Base-by-base conservation (phyloP, 2,888 invertebrate species). In the Agonum fuliginosum region DNA sequence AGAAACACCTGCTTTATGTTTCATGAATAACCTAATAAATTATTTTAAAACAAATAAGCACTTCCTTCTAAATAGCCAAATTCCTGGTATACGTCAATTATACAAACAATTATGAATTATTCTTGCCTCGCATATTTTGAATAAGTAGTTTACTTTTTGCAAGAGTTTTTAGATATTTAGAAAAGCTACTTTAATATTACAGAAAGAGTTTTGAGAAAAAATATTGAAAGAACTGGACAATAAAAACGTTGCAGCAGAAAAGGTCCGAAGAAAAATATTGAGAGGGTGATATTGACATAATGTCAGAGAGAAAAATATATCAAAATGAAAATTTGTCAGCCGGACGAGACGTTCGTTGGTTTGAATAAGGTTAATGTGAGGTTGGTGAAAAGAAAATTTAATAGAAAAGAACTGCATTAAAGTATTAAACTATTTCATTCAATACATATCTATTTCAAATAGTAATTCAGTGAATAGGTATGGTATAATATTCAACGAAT, bases 1-100 rank as follows among this genome's bases (percentile, higher is more conserved):
- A 54, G 24, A 54, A 48, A 54, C 54, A 54, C 20, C 54, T 54
- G 54, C 12, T 54, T 54, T 22, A 54, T 54, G 24, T 54, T 22
- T 24, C 54, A 12, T 12, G 19, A 54, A 54, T n/a, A n/a, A 10
- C 3, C 3, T 22, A 54, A 54, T 54, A 54, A 54, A 54, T 54
- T 54, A 54, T 20, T 54, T 24, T 22, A 54, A 54, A 24, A 20
- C 8, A 51, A 51, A 51, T 24, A 51, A 37, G 22, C n/a, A n/a
- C 8, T 6, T 48, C 19, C 46, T 3, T 48, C 14, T 5, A 6
- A 48, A 48, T 8, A 48, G 10, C 48, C 1, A 48, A 43, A 8
- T 48, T 54, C 22, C 22, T 24, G 12, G 24, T 54, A 54, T 6
- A 54, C 12, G 24, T 22, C 54, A 54, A 27, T 51, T 20, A 8